A percentile compares a stretch with the other conserved stretches of the same genome.
Evolutionary conservation across 2,797 vertebrate genomes (phyloP).

Genomic region (Ptychadena robeensis): DNA sequence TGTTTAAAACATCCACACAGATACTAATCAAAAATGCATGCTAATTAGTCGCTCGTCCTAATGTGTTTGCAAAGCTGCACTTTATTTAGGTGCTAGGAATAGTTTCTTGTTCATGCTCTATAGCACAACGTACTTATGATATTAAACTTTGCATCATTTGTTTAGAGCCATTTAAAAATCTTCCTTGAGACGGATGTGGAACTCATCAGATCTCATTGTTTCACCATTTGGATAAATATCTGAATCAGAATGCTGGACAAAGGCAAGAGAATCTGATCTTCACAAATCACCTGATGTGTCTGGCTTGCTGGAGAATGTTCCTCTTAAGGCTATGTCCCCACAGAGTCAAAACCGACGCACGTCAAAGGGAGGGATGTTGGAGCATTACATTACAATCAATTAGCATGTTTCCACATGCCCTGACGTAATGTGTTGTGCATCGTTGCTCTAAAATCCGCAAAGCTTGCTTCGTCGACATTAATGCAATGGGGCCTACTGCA

Average conservation of each 20-base stretch:
- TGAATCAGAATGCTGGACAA: neutral
- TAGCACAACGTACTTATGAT: neutral
- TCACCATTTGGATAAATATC: neutral
- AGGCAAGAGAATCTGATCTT: neutral
- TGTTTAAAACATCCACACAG: constrained; percentile 22
- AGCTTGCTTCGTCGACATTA: too few species aligned
- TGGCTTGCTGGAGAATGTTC: neutral
- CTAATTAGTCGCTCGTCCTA: constrained; percentile 10
- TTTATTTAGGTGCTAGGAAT: constrained; percentile 12
- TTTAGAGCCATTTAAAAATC: neutral
- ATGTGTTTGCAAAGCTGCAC: constrained; percentile 11
- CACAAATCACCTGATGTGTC: too few species aligned
- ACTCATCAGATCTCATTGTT: neutral
- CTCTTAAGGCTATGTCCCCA: too few species aligned
- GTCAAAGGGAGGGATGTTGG: too few species aligned
- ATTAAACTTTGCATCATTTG: neutral
- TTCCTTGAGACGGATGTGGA: neutral
- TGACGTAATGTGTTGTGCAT: too few species aligned
- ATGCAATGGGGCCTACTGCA: too few species aligned
- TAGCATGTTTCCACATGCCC: too few species aligned
- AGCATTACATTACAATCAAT: too few species aligned
- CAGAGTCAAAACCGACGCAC: too few species aligned
- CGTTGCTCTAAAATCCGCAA: too few species aligned
- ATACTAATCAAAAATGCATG: constrained; percentile 1
- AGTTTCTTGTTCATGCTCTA: neutral